A percentile compares a stretch with the other conserved stretches of the same genome.
These are phyloP conservation scores for Acridotheres tristis DNA, from an alignment of 2,797 vertebrate genomes.

Conservation along the genomic window DNA sequence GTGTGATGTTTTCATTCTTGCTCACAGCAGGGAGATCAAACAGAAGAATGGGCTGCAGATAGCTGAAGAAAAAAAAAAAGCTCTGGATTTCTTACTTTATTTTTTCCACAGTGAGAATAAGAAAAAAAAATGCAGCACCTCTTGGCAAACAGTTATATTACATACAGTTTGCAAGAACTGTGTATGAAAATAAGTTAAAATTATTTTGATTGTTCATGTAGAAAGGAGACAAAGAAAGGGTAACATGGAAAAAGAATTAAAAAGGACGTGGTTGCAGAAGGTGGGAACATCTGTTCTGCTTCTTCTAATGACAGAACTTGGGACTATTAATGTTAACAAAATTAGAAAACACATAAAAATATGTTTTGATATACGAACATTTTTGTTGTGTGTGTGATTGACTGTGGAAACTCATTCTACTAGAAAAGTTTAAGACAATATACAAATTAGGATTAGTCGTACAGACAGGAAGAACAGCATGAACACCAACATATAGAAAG, in stretches of 20 bases:
- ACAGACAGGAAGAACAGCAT: neutral
- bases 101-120: neutral
- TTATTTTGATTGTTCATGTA: neutral
- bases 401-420: neutral
- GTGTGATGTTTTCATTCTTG: neutral
- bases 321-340: neutral
- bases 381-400: neutral
- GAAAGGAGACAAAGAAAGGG: neutral
- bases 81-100: neutral
- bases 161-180: neutral
- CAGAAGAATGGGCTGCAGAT: slow-evolving; percentile 19
- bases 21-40: slow-evolving; percentile 2
- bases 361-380: too few species aligned
- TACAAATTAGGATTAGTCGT: neutral
- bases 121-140: neutral
- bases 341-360: neutral
- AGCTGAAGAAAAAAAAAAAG: neutral
- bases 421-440: neutral
- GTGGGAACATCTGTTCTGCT: neutral
- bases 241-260: neutral
- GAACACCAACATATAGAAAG: neutral
- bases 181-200: slow-evolving; percentile 37
- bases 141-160: neutral
- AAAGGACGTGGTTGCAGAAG: neutral
- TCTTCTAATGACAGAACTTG: neutral